Base-by-base conservation (phyloP, 92 coral and sea anemone species). In the Heteractis magnifica region DNA sequence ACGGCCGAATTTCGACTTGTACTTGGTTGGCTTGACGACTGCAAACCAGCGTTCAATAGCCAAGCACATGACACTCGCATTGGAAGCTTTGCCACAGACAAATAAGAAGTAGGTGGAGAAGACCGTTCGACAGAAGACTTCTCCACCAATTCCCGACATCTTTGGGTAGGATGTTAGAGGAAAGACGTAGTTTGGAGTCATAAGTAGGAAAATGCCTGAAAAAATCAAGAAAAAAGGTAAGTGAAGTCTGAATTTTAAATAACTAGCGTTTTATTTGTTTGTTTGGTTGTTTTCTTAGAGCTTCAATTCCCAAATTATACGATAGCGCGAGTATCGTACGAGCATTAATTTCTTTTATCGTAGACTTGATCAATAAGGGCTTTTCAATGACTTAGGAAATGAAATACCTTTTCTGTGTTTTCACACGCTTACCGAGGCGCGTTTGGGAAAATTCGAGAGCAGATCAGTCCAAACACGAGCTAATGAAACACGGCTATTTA, bases 41-140 rank as follows among this genome's bases (percentile, higher is more conserved):
- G 98, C 91, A 77, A 77, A 90, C 98, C 98, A 92, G n/a, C 98
- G 91, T 79, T 94, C 98, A 20, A 94, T 76, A 2, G 98, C 83
- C 71, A 94, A 86, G 60, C 93, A 92, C 84, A 89, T 91, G 83
- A 93, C 84, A n/a, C 92, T 92, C 19, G 88, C 82, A 18, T 84
- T 86, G 16, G 98, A 89, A 8, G 87, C 94, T 75, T 92, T 90
- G 1, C 92, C 95, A 56, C 91, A 86, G 34, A 92, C 86, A 72
- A 89, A 94, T 78, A 92, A 78, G 52, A 92, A 87, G 81, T 89
- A 94, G 77, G 86, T 87, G 52, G 95, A 89, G 76, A 87, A 90
- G 49, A 94, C 80, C 56, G 86, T 23, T 59, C 92, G 89, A 68
- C 98, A 94, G 49, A 89, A 94, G 41, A 90, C 4, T 65, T 77